These are phyloP conservation scores for Kobus ellipsiprymnus DNA, from an alignment of 2,113 vertebrate species.

Conservation along the genomic window DNA sequence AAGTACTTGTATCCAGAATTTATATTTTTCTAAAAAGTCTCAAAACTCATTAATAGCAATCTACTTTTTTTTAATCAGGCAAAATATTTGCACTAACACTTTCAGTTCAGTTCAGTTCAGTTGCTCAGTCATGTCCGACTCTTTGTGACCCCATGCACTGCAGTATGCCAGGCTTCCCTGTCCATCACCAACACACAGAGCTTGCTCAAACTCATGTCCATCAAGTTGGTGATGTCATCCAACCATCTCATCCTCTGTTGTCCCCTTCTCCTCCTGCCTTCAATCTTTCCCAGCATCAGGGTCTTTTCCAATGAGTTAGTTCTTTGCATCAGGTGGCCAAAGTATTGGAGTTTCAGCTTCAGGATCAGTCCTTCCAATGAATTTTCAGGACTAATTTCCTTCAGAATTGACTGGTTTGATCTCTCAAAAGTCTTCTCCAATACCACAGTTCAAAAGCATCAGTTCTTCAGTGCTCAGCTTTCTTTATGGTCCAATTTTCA, in stretches of 20 bases:
- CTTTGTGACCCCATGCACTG: not conserved
- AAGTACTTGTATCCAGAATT: not conserved
- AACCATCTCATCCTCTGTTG: not conserved
- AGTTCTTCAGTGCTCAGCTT: not conserved
- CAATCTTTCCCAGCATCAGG: not conserved
- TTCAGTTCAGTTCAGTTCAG: not conserved
- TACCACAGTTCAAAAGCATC: not conserved
- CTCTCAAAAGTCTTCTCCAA: not conserved
- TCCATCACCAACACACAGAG: not conserved
- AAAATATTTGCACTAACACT: not conserved
- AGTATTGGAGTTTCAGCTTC: not conserved
- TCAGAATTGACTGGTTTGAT: not conserved
- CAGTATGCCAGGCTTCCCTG: not conserved
- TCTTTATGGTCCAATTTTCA: not conserved
- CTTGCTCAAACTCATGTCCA: not conserved
- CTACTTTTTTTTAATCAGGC: not conserved
- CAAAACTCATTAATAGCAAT: not conserved
- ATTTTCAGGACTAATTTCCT: not conserved
- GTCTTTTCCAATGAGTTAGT: not conserved
- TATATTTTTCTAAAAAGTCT: not conserved
- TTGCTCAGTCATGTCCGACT: not conserved
- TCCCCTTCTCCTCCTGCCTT: not conserved
- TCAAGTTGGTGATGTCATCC: not conserved
- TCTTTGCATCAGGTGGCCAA: not conserved
- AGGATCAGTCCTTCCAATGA: not conserved